Percentiles rank a stretch among this genome's conserved stretches.
These are phyloP conservation scores for Anhinga rufa DNA, from an alignment of 2,113 vertebrate species.

Conservation along the genomic window DNA sequence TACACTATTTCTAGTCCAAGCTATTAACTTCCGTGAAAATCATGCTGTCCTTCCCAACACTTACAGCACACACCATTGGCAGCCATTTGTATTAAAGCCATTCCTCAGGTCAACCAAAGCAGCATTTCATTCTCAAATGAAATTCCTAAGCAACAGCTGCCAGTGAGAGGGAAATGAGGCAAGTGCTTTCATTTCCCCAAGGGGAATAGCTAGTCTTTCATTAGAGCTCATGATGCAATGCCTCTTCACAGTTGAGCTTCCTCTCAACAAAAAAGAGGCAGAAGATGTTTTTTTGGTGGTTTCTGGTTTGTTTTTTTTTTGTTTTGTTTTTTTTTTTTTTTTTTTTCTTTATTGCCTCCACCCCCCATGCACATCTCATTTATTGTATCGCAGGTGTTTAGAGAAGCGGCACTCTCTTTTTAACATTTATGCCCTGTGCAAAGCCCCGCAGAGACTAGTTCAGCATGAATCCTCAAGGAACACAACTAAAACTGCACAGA, in stretches of 20 bases:
- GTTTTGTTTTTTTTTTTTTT: too few relatives aligned
- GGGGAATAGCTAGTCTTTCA: constrained; percentile 14
- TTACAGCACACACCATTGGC: neutral
- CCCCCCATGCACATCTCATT: neutral
- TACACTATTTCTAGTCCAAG: neutral
- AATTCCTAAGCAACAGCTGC: constrained; percentile 44
- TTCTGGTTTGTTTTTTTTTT: too few relatives aligned
- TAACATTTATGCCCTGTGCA: neutral
- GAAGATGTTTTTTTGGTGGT: too few relatives aligned
- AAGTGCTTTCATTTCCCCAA: constrained; percentile 11
- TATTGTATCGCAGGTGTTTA: neutral
- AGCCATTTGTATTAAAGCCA: neutral
- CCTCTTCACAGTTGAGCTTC: constrained; percentile 29
- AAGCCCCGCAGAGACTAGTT: neutral
- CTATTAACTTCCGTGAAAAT: neutral
- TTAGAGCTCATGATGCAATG: constrained; percentile 10
- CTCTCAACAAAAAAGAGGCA: neutral
- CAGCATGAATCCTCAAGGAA: neutral
- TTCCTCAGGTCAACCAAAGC: neutral
- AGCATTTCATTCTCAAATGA: neutral
- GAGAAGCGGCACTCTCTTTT: neutral
- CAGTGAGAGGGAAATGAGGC: constrained; percentile 11
- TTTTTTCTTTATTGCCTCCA: neutral
- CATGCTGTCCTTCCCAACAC: neutral
- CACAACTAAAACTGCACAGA: neutral